Evolutionary conservation across 2,888 invertebrate genomes (phyloP).

Genomic region (Caenorhabditis panamensis): DNA sequence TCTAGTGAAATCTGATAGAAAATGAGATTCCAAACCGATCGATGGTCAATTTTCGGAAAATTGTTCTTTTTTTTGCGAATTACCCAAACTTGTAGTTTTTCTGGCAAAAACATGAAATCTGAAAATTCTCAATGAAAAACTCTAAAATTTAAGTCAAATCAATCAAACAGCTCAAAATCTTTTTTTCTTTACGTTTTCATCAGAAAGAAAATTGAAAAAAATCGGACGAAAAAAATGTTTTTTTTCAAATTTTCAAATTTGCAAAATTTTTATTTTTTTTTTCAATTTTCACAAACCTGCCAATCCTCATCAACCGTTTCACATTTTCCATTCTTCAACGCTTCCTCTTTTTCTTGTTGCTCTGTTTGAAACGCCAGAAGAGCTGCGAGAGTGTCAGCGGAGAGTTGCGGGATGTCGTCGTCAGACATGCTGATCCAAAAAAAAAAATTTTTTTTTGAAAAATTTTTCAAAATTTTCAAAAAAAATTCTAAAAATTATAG

Average conservation of each 20-base stretch:
- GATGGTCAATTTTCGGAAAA: not conserved
- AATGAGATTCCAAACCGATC: not conserved
- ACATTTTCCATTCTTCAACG: conserved; percentile 28
- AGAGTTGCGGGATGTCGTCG: conserved; percentile 62
- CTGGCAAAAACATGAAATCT: conserved; percentile 86
- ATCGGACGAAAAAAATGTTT: too few relatives aligned
- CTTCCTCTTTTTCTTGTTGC: conserved; percentile 32
- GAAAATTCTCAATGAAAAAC: conserved; percentile 84
- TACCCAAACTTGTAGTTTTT: too few relatives aligned
- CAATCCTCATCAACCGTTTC: conserved; percentile 69
- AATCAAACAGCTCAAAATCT: too few relatives aligned
- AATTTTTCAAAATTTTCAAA: too few relatives aligned
- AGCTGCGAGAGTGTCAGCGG: conserved; percentile 66
- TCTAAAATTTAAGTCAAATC: too few relatives aligned
- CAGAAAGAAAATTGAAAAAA: too few relatives aligned
- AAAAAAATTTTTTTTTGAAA: too few relatives aligned
- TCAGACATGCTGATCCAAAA: conserved; percentile 58
- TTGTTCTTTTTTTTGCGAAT: too few relatives aligned
- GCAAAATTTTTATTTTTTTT: not conserved
- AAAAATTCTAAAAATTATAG: too few relatives aligned
- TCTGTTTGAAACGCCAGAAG: conserved; percentile 53
- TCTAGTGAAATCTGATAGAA: too few relatives aligned
- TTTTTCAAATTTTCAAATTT: conserved; percentile 1
- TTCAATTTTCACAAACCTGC: conserved; percentile 59
- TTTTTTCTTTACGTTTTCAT: too few relatives aligned